These are phyloP conservation scores for Macroteleia sp. DNA, from an alignment of 2,888 invertebrate species.

Conservation along the genomic window DNA sequence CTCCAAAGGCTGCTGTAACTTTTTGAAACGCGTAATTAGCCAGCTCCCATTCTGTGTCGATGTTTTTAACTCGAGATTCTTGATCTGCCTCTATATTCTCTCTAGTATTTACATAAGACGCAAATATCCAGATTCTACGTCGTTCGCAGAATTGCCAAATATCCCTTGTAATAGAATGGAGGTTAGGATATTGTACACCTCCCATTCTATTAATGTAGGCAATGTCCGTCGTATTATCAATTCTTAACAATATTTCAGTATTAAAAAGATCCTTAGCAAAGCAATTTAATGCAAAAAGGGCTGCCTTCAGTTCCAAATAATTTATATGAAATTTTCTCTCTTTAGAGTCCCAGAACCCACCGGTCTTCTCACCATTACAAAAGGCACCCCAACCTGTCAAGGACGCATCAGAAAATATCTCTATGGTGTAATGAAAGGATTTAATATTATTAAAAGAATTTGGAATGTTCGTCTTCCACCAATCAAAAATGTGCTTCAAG, in stretches of 20 bases:
- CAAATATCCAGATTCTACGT: constrained; percentile 42
- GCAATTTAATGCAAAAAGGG: constrained; percentile 38
- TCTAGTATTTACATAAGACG: constrained; percentile 32
- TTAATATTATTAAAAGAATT: background rate
- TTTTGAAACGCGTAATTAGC: too few species aligned
- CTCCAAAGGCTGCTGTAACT: too few species aligned
- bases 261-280: constrained; percentile 21
- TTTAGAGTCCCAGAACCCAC: constrained; percentile 28
- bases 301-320: constrained; percentile 47
- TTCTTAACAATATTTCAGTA: constrained; percentile 39
- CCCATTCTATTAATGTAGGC: too few species aligned
- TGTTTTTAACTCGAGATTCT: constrained; percentile 21
- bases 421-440: constrained; percentile 10
- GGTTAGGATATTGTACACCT: constrained; percentile 28
- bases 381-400: constrained; percentile 40
- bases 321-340: constrained; percentile 50
- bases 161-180: constrained; percentile 20
- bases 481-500: background rate
- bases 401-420: constrained; percentile 54
- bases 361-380: constrained; percentile 2
- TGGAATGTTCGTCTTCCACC: background rate
- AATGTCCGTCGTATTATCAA: constrained; percentile 50
- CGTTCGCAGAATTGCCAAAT: constrained; percentile 53
- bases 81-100: constrained; percentile 15
- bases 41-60: constrained; percentile 41